Evolutionary conservation across 2,113 vertebrate genomes (phyloP), one percentile per base, ranked within the genome.

Genomic region (Theristicus caerulescens): DNA sequence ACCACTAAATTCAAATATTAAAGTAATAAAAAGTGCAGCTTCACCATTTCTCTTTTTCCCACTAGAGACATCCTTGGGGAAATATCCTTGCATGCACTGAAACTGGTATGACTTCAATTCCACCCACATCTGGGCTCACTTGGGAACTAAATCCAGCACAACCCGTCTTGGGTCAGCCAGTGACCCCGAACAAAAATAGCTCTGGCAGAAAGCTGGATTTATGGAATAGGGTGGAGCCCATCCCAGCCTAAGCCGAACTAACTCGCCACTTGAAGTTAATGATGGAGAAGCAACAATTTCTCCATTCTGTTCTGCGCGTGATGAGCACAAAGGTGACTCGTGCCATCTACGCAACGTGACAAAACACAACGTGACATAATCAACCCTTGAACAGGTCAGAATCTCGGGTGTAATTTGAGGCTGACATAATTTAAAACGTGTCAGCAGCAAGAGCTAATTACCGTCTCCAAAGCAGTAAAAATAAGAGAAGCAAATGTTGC

Each of bases 41-140:
- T 86, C 86, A 81, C 78, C 84, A 22, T 82, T 84, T 47, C 66
- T 93, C 58, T 51, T 69, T 66, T 90, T 86, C 92, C 86, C 80
- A 93, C 95, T 93, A 20, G 74, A 95, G 78, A 72, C 70, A 79
- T 82, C 95, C 91, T 54, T 36, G 55, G 95, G 96, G 97, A 96
- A 44, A 69, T 77, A 89, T 91, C 95, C 94, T 91, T 7, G 51
- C 51, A 59, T 91, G 96, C 97, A 70, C 96, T 0, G 1, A 76
- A 27, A 25, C 58, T 58, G 58, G 62, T 51, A 47, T 12, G 88
- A 93, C 22, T 89, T 84, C 93, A 76, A 13, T 86, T 88, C 97
- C 97, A 88, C 86, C 93, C 97, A 94, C 97, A 96, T 86, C 94
- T 93, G 93, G 94, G 89, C 95, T 96, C 71, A 31, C 89, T 94